Base-by-base conservation (phyloP, 2,888 invertebrate genomes). In the Poecilus cupreus region DNA sequence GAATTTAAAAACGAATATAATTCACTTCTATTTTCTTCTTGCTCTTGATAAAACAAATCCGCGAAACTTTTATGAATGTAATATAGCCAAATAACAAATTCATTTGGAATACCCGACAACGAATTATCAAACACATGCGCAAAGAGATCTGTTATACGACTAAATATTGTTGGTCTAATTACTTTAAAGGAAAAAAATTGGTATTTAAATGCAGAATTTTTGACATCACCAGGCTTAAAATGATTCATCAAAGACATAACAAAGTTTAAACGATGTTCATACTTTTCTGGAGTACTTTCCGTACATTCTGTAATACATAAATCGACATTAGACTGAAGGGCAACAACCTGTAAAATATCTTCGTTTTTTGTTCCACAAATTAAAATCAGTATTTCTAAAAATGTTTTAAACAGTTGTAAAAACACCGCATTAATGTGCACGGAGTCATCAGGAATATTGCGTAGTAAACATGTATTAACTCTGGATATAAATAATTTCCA, bases 371-470 rank as follows among this genome's bases (percentile, higher is more conserved):
- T 24, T n/a, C 13, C n/a, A n/a, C 57, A 57, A 57, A 57, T 16
- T 37, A 3, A 13, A 32, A 16, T 18, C 18, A 32, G 32, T 13
- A 64, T 3, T 64, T 64, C 64, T 18, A 64, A 16, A 64, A 64
- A 64, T 32, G 64, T 37, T 64, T 64, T 64, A 18, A 64, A 64
- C 16, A 64, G 32, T 32, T 64, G 64, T 18, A 64, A 64, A n/a
- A 64, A 64, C 8, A 26, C 16, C 4, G 32, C 11, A 10, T 37
- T 32, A 0, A 37, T 32, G 26, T 32, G 26, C 11, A 13, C 32
- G 1, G 64, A 32, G 13, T 11, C 13, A 13, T 64, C 16, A 6
- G 32, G 32, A 10, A 32, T 64, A n/a, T 60, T 13, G 11, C 4
- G n/a, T 60, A 24, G 5, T 13, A 0, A 2, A 32, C 13, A 13